Base-by-base conservation (phyloP, 2,888 invertebrate genomes). In the Esperia sulphurella region DNA sequence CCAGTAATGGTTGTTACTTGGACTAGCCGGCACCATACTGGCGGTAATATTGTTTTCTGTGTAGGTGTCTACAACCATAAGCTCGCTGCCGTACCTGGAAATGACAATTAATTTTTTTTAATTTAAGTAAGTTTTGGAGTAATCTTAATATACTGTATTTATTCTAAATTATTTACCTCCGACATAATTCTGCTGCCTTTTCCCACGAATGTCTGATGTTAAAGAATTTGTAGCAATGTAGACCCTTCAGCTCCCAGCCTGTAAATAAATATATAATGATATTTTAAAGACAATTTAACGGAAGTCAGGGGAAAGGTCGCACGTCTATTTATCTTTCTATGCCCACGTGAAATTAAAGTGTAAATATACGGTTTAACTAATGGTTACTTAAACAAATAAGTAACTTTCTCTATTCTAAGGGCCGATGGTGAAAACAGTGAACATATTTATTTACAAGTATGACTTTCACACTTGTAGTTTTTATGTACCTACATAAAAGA, bases 151-250 rank as follows among this genome's bases (percentile, higher is more conserved):
- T 21, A 3, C 21, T 21, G 21, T 31, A 31, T 31, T 9, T 9
- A 31, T 30, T 30, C 30, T 4, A 6, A 35, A 35, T 40, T 46
- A 82, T 90, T 92, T 91, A 97, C 97, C 97, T 96, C 91, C 96
- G 95, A 91, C 97, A 97, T 87, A 97, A 91, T 90, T 97, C 96
- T 58, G 96, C 97, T 63, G 97, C 96, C 91, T 96, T 97, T 89
- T 96, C 96, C 97, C 97, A 97, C 59, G 97, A 97, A 91, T 97
- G 97, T 83, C 94, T 94, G 79, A 97, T 97, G 88, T 96, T 96
- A 90, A 97, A 97, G 91, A 96, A 97, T 92, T 96, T 97, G 90
- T 97, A 97, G 91, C 97, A 97, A 86, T 96, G 93, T 71, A 97
- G 93, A 72, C 97, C 97, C 88, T 94, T 93, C 68, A 97, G 91